Percentiles rank a stretch among this genome's conserved stretches.
Evolutionary conservation across 2,888 invertebrate genomes (phyloP).

Genomic region (Lutraria lutraria): DNA sequence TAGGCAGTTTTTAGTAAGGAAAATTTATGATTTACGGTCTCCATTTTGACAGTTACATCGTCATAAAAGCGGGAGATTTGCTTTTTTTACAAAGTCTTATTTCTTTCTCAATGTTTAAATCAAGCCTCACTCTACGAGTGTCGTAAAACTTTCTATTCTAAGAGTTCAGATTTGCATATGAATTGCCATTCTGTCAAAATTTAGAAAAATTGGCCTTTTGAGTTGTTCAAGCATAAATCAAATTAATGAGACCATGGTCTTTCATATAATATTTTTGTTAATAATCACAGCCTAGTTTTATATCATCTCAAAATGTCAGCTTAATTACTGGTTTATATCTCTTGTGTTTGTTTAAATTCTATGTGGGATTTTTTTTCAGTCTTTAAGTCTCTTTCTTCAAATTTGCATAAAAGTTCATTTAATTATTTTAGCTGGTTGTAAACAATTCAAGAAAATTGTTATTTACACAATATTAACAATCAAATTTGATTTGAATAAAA

Average conservation of each 20-base stretch:
- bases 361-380: no score
- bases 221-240: slow-evolving; percentile 3
- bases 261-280: slow-evolving; percentile 4
- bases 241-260: slow-evolving; percentile 26
- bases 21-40: background rate
- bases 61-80: background rate
- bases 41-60: slow-evolving; percentile 24
- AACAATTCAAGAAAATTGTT: no score
- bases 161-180: slow-evolving; percentile 23
- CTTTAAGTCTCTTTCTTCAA: no score
- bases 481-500: no score
- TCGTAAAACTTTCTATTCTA: background rate
- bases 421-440: no score
- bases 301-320: background rate
- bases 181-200: slow-evolving; percentile 22
- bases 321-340: background rate
- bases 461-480: no score
- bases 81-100: slow-evolving; percentile 5
- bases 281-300: slow-evolving; percentile 22
- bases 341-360: background rate
- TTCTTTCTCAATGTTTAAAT: slow-evolving; percentile 11
- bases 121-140: background rate
- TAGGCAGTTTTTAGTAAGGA: background rate
- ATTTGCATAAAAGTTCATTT: no score
- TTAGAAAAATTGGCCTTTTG: background rate